These are phyloP conservation scores for Melanotaenia duboulayi DNA, from an alignment of 2,113 vertebrate genomes.

Conservation along the genomic window DNA sequence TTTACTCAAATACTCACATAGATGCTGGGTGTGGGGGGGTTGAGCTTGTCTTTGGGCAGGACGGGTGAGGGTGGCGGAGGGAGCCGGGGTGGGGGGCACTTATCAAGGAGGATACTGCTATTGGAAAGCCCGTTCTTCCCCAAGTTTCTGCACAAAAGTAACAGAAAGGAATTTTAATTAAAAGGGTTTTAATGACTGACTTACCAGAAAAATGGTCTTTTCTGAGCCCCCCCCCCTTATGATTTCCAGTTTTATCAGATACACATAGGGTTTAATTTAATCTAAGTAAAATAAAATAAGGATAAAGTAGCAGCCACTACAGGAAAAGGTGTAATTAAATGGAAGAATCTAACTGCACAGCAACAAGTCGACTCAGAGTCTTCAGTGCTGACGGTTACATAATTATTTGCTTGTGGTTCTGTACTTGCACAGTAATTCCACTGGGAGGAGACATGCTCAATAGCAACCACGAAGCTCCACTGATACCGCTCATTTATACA, in stretches of 20 bases:
- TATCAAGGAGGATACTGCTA: conserved; percentile 97
- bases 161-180: neutral
- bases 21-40: conserved; percentile 99
- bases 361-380: conserved; percentile 66
- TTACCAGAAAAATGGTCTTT: no score
- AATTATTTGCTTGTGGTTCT: conserved; percentile 28
- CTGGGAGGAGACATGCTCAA: conserved; percentile 64
- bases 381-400: conserved; percentile 61
- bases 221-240: neutral
- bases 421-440: conserved; percentile 55
- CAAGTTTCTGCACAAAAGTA: conserved; percentile 86
- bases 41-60: conserved; percentile 99
- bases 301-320: neutral
- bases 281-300: neutral
- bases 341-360: conserved; percentile 55
- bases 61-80: conserved; percentile 92
- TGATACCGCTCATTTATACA: neutral
- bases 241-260: neutral
- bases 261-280: neutral
- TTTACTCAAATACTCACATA: conserved; percentile 88
- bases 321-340: neutral
- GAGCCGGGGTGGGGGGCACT: conserved; percentile 96
- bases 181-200: no score
- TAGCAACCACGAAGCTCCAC: neutral
- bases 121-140: conserved; percentile 98